Conservation (phyloP, 2,888 invertebrate genomes). For the Platerodrilus igneus region DNA sequence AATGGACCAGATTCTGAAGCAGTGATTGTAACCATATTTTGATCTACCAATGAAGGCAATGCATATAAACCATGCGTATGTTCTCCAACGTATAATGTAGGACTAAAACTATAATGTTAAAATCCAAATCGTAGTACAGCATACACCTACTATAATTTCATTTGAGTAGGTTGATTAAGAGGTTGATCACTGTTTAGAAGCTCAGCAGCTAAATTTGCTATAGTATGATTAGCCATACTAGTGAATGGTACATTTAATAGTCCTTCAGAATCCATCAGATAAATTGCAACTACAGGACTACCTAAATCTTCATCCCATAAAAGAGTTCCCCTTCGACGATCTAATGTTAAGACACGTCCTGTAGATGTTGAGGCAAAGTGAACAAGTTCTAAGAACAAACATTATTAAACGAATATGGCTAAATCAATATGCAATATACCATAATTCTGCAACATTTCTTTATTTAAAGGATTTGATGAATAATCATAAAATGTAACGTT, state of each 20-base stretch:
- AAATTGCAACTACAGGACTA: slow-evolving; percentile 89
- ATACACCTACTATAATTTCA: slow-evolving; percentile 52
- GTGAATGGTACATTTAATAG: slow-evolving; percentile 83
- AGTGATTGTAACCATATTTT: slow-evolving; percentile 77
- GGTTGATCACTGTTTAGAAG: slow-evolving; percentile 41
- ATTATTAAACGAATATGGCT: slow-evolving; percentile 5
- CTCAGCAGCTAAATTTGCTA: slow-evolving; percentile 55
- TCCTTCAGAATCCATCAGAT: slow-evolving; percentile 70
- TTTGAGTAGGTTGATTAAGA: slow-evolving; percentile 47
- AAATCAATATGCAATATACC: no score
- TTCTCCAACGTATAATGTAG: slow-evolving; percentile 90
- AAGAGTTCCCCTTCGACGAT: slow-evolving; percentile 73
- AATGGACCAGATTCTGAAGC: slow-evolving; percentile 65
- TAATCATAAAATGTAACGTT: slow-evolving; percentile 97
- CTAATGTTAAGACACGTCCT: slow-evolving; percentile 80
- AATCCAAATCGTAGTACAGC: neutral
- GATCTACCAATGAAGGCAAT: slow-evolving; percentile 86
- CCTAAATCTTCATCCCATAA: slow-evolving; percentile 84
- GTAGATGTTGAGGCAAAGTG: slow-evolving; percentile 89
- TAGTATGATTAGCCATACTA: slow-evolving; percentile 81
- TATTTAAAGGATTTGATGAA: slow-evolving; percentile 75
- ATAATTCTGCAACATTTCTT: slow-evolving; percentile 74
- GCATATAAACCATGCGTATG: slow-evolving; percentile 85
- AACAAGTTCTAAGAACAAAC: slow-evolving; percentile 61
- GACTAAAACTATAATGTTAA: slow-evolving; percentile 55